Evolutionary conservation across 2,888 invertebrate species (phyloP), one percentile per base, ranked within the genome.

Genomic region (Eilema griseolum): DNA sequence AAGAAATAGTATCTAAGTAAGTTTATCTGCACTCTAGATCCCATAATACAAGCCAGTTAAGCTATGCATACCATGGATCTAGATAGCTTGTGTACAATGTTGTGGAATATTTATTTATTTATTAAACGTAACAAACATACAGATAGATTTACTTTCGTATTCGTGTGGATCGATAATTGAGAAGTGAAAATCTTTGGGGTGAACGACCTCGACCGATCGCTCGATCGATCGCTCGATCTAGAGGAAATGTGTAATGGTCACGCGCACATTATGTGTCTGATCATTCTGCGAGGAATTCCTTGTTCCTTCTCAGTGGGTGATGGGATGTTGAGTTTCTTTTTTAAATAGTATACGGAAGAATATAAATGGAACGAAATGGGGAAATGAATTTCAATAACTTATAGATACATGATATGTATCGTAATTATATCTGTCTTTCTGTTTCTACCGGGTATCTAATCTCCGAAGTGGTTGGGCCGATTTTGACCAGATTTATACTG

Each of bases 121-220:
- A n/a, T n/a, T n/a, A n/a, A n/a, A n/a, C n/a, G n/a, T 28, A 33
- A 26, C 26, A 24, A 59, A 59, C 12, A 26, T 26, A 61, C 61
- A 31, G 31, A 31, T 33, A 61, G 26, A 52, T 52, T 24, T 31
- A 61, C 61, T 61, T 61, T 61, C 61, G 61, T 31, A 61, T 61
- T 61, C 20, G 28, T n/a, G 20, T 61, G 12, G 28, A 61, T 31
- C 56, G 8, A 56, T 16, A 28, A 24, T 59, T n/a, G 52, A 37
- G 31, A 67, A 79, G 82, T 80, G 82, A 82, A 77, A 76, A 76
- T 68, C 31, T 56, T 62, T 20, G 61, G 60, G 80, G 69, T 79
- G 70, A 81, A 78, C 61, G 78, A 75, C 74, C 78, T 76, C 23
- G n/a, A n/a, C n/a, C n/a, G n/a, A n/a, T n/a, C n/a, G n/a, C 78